A percentile compares a stretch with the other conserved stretches of the same genome.
Conservation (phyloP, 1,140 invertebrate genomes). For the Coenobita brevimanus region DNA sequence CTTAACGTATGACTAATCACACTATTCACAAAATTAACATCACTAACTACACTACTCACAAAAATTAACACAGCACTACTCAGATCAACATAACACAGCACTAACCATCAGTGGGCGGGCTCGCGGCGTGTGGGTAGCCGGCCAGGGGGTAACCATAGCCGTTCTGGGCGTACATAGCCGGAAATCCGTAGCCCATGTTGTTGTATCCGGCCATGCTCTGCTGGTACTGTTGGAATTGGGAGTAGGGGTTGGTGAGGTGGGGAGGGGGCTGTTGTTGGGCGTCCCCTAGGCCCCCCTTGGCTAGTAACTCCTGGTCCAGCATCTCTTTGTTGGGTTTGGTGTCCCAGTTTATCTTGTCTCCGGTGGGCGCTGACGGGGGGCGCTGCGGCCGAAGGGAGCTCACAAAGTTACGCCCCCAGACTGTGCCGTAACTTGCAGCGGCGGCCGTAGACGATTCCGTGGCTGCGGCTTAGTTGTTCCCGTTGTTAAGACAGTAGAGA, state of each 20-base stretch:
- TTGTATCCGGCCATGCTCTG: constrained; percentile 69
- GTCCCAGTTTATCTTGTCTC: background rate
- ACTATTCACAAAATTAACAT: too few species aligned
- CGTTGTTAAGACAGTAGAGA: too few species aligned
- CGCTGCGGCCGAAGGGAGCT: too few species aligned
- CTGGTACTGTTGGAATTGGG: constrained; percentile 69
- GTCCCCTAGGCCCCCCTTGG: constrained; percentile 60
- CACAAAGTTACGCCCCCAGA: too few species aligned
- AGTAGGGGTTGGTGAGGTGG: constrained; percentile 64
- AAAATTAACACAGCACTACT: too few species aligned
- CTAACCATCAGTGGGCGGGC: constrained; percentile 67
- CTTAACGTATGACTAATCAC: too few species aligned
- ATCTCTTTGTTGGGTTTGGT: constrained; percentile 25
- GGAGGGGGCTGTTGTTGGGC: constrained; percentile 55
- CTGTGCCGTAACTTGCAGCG: too few species aligned
- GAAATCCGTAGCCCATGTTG: constrained; percentile 68
- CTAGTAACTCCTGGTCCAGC: constrained; percentile 66
- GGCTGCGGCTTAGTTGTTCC: too few species aligned
- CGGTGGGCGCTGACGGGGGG: too few species aligned
- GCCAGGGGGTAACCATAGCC: constrained; percentile 66
- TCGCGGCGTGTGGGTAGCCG: constrained; percentile 68
- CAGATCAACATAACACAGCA: too few species aligned
- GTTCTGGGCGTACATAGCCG: constrained; percentile 69
- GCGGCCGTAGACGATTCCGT: too few species aligned
- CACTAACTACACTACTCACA: too few species aligned